Evolutionary conservation across 2,113 vertebrate species (phyloP).

Genomic region (Apus apus): DNA sequence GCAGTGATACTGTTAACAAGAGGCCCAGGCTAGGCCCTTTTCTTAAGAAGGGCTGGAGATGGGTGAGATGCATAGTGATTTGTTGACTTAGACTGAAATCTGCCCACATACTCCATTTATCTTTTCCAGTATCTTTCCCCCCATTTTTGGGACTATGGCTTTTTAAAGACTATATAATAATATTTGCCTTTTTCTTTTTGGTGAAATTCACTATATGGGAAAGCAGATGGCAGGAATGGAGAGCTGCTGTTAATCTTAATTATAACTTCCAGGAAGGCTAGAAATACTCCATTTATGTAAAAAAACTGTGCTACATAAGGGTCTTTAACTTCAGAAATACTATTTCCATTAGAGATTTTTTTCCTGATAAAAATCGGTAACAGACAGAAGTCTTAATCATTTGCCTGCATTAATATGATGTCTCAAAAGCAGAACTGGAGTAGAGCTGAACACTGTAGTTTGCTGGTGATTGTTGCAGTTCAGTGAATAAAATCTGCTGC

Average conservation of each 20-base stretch:
- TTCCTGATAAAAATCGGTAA: neutral
- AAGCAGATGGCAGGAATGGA: neutral
- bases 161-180: neutral
- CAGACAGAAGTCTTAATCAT: neutral
- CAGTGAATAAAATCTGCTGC: neutral
- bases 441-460: neutral
- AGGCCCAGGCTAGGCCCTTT: neutral
- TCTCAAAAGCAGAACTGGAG: neutral
- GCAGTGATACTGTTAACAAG: neutral
- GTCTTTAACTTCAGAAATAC: neutral
- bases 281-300: neutral
- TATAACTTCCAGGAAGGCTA: neutral
- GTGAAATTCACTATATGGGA: neutral
- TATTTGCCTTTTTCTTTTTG: neutral
- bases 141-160: neutral
- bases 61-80: neutral
- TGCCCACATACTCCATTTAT: neutral
- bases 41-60: neutral
- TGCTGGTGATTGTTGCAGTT: neutral
- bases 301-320: neutral
- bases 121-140: neutral
- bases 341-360: neutral
- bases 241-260: neutral
- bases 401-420: neutral
- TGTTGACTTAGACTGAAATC: neutral